Evolutionary conservation across 2,888 invertebrate species (phyloP).

Genomic region (Melipona beecheii): DNA sequence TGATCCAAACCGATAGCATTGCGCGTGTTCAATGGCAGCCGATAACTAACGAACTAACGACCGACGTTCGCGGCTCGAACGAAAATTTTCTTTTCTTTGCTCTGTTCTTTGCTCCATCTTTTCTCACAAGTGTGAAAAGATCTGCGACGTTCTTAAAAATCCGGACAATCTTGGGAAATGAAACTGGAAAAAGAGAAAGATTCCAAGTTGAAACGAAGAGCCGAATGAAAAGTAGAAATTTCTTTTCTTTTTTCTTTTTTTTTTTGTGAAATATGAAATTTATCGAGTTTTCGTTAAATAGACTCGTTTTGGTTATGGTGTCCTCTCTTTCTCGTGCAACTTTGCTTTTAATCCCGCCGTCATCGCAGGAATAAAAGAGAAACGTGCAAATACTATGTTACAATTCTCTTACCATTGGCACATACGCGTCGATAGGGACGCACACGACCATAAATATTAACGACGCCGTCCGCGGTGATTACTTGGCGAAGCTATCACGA

Average conservation of each 20-base stretch:
- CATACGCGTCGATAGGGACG: background rate
- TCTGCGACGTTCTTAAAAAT: too few species aligned
- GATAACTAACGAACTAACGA: conserved; percentile 47
- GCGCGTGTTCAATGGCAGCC: conserved; percentile 49
- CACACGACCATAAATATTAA: conserved; percentile 38
- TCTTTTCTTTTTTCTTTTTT: background rate
- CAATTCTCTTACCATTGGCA: background rate
- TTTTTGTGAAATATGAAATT: background rate
- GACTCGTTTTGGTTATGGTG: background rate
- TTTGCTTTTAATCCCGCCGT: background rate
- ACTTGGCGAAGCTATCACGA: conserved; percentile 31
- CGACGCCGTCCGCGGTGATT: conserved; percentile 15
- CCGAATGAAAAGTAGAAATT: too few species aligned
- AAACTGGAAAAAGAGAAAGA: too few species aligned
- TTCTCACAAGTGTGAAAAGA: too few species aligned
- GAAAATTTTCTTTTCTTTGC: background rate
- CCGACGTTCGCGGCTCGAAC: conserved; percentile 11
- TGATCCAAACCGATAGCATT: conserved; percentile 20
- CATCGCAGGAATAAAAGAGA: background rate
- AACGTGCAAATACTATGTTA: background rate
- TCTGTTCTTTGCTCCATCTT: background rate
- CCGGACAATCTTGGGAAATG: too few species aligned
- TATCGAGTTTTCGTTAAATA: background rate
- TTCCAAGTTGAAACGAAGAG: too few species aligned
- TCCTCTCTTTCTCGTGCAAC: background rate